A percentile compares a stretch with the other conserved stretches of the same genome.
Evolutionary conservation across 2,888 invertebrate genomes (phyloP).

Genomic region (Synanthedon formicaeformis): DNA sequence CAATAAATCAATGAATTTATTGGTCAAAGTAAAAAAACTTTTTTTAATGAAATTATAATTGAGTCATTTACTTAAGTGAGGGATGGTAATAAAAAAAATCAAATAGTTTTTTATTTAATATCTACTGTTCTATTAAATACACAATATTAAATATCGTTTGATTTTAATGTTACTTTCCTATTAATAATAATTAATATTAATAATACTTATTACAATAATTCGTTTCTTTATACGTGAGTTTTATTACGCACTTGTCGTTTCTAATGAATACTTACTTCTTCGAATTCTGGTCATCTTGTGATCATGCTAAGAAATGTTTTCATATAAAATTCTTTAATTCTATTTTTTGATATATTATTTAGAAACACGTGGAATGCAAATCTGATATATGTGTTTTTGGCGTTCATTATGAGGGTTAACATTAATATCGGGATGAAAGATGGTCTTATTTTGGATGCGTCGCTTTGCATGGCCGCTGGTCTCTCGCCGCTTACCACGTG

Average conservation of each 20-base stretch:
- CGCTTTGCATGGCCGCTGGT: constrained; percentile 74
- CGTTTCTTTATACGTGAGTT: constrained; percentile 42
- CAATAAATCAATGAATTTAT: too few relatives aligned
- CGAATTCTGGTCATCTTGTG: constrained; percentile 43
- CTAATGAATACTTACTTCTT: constrained; percentile 9
- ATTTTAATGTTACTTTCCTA: neutral
- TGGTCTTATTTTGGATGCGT: constrained; percentile 26
- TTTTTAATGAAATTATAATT: too few relatives aligned
- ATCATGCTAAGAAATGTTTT: constrained; percentile 4
- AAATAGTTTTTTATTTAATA: too few relatives aligned
- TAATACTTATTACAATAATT: constrained; percentile 41
- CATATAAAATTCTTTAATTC: too few relatives aligned
- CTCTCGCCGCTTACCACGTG: constrained; percentile 85
- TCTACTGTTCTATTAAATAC: neutral
- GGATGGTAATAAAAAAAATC: too few relatives aligned
- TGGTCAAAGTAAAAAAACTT: too few relatives aligned
- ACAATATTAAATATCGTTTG: neutral
- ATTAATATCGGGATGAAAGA: constrained; percentile 19
- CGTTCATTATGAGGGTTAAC: constrained; percentile 15
- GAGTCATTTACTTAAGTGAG: too few relatives aligned
- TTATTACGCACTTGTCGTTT: constrained; percentile 12
- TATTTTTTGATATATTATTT: too few relatives aligned
- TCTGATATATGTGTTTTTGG: neutral
- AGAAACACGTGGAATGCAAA: too few relatives aligned
- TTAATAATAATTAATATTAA: constrained; percentile 3